A percentile compares a stretch with the other conserved stretches of the same genome.
phyloP scores from a whole-genome alignment of 1,140 invertebrate species.

The Caerostris darwini region DNA sequence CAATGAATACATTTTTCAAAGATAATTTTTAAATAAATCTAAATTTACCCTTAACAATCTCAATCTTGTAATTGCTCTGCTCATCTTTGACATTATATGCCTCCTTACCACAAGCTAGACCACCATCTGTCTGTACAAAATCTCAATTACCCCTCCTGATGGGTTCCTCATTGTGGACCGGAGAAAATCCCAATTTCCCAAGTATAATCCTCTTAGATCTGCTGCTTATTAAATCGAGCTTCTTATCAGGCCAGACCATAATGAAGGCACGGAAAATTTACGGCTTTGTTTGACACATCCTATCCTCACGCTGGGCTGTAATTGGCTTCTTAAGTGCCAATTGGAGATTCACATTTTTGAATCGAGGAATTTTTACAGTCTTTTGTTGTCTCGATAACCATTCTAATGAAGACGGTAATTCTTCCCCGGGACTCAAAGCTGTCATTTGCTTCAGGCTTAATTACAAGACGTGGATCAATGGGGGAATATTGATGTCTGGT shows the following conservation, averaged over 20 bases:
- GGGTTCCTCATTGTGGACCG: background rate
- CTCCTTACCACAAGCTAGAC: background rate
- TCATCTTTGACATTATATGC: too few relatives aligned
- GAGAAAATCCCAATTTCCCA: background rate
- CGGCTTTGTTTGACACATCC: background rate
- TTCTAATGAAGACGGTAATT: background rate
- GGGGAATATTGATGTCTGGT: too few relatives aligned
- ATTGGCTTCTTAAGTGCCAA: background rate
- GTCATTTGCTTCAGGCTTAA: too few relatives aligned
- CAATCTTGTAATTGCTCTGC: too few relatives aligned
- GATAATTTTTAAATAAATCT: too few relatives aligned
- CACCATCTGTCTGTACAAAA: background rate
- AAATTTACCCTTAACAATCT: too few relatives aligned
- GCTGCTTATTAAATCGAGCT: slow-evolving; percentile 12
- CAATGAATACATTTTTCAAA: too few relatives aligned
- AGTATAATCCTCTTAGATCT: background rate
- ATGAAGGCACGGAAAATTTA: background rate
- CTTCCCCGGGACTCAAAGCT: too few relatives aligned
- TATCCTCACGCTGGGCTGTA: background rate
- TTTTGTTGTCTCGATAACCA: background rate
- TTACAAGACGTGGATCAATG: too few relatives aligned
- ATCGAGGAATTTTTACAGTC: background rate
- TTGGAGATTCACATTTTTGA: background rate
- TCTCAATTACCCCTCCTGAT: background rate
- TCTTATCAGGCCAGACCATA: background rate